Conservation (phyloP, 2,113 vertebrate genomes). For the Chlorodrepanis virens region DNA sequence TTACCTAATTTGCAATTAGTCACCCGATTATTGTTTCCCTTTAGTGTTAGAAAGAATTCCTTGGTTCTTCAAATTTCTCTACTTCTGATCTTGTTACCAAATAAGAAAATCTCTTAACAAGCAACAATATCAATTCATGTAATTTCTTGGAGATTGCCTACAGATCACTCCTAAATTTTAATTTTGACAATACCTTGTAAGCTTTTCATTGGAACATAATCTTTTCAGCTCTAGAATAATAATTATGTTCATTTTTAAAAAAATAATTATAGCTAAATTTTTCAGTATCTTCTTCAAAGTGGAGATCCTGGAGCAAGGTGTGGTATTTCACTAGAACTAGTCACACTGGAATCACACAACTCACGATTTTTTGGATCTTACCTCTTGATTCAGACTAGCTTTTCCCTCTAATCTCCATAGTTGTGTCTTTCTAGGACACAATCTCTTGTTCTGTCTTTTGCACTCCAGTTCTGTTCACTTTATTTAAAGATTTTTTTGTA, state of each 20-base stretch:
- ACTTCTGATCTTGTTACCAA: not conserved
- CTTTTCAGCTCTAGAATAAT: not conserved
- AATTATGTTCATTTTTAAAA: not conserved
- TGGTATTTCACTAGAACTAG: not conserved
- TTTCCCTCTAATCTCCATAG: not conserved
- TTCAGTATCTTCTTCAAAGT: not conserved
- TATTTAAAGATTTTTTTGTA: not conserved
- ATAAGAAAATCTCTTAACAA: not conserved
- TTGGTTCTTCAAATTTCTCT: not conserved
- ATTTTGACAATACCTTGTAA: not conserved
- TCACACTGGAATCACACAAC: not conserved
- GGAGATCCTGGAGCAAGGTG: not conserved
- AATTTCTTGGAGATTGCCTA: not conserved
- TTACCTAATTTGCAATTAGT: not conserved
- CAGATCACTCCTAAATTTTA: not conserved
- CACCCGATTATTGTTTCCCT: not conserved
- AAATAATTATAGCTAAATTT: fast-evolving
- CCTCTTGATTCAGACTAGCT: not conserved
- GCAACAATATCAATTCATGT: not conserved
- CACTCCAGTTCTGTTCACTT: not conserved
- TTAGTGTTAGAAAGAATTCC: not conserved
- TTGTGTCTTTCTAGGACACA: not conserved
- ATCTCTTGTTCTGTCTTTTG: not conserved
- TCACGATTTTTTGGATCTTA: not conserved
- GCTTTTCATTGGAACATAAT: not conserved